Percentiles rank a stretch among this genome's conserved stretches.
phyloP scores from a whole-genome alignment of 1,140 invertebrate genomes.

The Trypoxylus dichotomus region DNA sequence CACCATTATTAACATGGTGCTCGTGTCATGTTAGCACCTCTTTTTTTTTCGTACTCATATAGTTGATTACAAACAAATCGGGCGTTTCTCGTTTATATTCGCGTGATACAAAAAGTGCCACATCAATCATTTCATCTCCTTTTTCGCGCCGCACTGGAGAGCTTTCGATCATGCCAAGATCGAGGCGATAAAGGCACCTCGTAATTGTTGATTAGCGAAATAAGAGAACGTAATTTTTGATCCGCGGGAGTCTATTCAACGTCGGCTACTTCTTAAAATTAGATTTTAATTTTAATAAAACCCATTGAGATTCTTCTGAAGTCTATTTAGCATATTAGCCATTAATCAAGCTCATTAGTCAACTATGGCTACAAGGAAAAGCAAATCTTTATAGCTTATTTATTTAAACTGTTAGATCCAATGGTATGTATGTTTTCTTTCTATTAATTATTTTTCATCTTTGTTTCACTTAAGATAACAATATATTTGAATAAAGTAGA shows the following conservation, averaged over 20 bases:
- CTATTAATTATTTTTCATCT: background rate
- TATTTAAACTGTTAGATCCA: background rate
- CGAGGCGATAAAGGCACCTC: background rate
- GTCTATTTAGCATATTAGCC: background rate
- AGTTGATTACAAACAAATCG: background rate
- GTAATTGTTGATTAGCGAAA: constrained; percentile 8
- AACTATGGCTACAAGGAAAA: background rate
- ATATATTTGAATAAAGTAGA: too few species aligned
- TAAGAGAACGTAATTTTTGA: constrained; percentile 4
- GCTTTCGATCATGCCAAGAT: constrained; percentile 9
- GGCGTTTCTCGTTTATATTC: background rate
- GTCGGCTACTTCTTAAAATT: constrained; percentile 1
- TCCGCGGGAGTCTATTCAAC: background rate
- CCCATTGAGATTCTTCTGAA: background rate
- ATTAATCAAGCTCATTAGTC: background rate
- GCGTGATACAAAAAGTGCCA: background rate
- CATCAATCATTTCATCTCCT: background rate
- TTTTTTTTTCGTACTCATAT: background rate
- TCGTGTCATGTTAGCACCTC: constrained; percentile 9
- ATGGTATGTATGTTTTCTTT: background rate
- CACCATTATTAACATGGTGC: constrained; percentile 10
- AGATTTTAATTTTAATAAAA: constrained; percentile 6
- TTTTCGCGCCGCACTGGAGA: background rate
- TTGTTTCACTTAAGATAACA: background rate
- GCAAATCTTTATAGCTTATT: background rate